Evolutionary conservation across 1,140 invertebrate species (phyloP).

Genomic region (Zaprionus davidi): DNA sequence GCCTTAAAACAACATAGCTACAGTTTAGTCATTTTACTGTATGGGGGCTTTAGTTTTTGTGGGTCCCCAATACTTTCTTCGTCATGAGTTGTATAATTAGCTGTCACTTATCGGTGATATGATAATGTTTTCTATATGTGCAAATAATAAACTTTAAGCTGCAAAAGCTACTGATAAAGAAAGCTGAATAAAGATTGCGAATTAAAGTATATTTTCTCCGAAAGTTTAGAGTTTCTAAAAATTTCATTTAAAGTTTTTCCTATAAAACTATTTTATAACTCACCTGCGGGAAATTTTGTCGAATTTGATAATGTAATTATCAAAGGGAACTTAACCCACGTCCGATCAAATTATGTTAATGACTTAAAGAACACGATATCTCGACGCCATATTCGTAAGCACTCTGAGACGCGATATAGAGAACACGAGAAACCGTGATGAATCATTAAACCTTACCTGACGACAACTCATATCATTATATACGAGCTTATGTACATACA

Average conservation of each 20-base stretch:
- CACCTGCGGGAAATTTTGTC: conserved; percentile 32
- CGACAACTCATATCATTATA: conserved; percentile 40
- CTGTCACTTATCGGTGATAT: conserved; percentile 53
- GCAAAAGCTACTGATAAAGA: not conserved
- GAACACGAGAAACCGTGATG: conserved; percentile 46
- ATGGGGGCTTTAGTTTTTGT: conserved; percentile 1
- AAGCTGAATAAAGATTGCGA: not conserved
- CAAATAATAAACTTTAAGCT: too few relatives aligned
- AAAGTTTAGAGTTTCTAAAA: conserved; percentile 1
- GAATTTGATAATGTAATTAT: conserved; percentile 63
- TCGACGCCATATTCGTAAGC: conserved; percentile 31
- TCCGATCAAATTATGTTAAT: conserved; percentile 41
- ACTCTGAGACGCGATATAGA: conserved; percentile 46
- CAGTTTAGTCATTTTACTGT: conserved; percentile 46
- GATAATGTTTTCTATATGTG: conserved; percentile 33
- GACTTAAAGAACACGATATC: conserved; percentile 54
- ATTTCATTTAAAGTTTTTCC: not conserved
- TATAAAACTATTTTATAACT: not conserved
- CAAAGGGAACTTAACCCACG: conserved; percentile 42
- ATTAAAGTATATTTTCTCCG: not conserved
- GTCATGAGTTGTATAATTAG: conserved; percentile 42
- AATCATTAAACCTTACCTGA: conserved; percentile 53
- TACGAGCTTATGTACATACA: not conserved
- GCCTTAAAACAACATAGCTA: conserved; percentile 8
- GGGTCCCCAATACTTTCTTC: conserved; percentile 47